Base-by-base conservation (phyloP, 2,888 invertebrate species). In the Andrena flavipes region DNA sequence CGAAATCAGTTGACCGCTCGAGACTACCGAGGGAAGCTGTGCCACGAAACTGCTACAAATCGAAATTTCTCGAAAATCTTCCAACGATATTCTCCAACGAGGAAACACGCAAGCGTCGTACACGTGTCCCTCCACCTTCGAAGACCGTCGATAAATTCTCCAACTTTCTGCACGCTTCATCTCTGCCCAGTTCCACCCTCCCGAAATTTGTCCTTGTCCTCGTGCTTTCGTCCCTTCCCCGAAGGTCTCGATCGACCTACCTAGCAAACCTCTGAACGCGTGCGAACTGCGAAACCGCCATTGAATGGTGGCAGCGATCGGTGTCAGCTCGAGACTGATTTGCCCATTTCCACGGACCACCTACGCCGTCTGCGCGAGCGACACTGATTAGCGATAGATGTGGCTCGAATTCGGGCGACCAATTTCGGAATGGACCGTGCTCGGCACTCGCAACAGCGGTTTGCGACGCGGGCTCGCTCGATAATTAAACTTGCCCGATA, bases 401-500 rank as follows among this genome's bases (percentile, higher is more conserved):
- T 26, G 56, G 49, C 54, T 26, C 62, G 71, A 23, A 54, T 74
- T 71, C 63, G 30, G 16, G 8, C 76, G 78, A 73, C 72, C 85
- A 86, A 88, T 86, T 86, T 82, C 81, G 77, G 62, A 77, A 74
- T 76, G 73, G 49, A 79, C 35, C 60, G 79, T 35, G 56, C 23
- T 7, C 54, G 8, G 48, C 54, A 35, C 51, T 65, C 33, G 23
- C 71, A 26, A 56, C 42, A 35, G n/a, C 29, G 60, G 56, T 26
- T 26, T 42, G 54, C 68, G 29, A 51, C 48, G 65, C 29, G 65
- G 54, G 29, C 69, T 16, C 30, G 62, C 51, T 60, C 75, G 83
- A 84, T 87, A 84, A 88, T 88, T 87, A 86, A 84, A 88, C 84
- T 83, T 67, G 70, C 49, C 51, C 71, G 65, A 70, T 78, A 84